Base-by-base conservation (phyloP, 92 coral and sea anemone genomes). In the Meandrina meandrites region DNA sequence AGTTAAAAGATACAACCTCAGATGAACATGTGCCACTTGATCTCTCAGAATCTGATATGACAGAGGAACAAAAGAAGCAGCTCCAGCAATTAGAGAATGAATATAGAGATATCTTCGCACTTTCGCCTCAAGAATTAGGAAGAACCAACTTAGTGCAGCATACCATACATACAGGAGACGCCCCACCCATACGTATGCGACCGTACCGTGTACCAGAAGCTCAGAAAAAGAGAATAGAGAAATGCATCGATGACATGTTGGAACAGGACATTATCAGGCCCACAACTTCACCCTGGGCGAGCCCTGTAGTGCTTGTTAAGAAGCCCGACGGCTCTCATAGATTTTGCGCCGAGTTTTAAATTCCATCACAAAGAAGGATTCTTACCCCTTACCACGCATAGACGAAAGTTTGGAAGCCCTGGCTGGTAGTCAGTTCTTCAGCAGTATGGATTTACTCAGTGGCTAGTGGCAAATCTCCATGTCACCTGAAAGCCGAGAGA, bases 391-490 rank as follows among this genome's bases (percentile, higher is more conserved):
- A 5, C 93, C 90, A 9, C 57, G 75, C 7, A 81, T 90, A 9
- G 77, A 64, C 4, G 90, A 86, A 1, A 70, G 84, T 21, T 51
- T 86, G 1, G 90, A 90, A 30, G 42, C 75, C 24, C 34, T 89
- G 37, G 66, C 57, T n/a, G 86, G 85, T 17, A 45, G 89, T 0
- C 54, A 76, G 4, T 86, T 40, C 27, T 90, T 86, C 37, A 42
- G 27, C 87, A 22, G 69, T 84, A 17, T 90, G 22, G 92, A 90
- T 69, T 22, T 90, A 13, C 3, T 80, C 19, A 42, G 81, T 13
- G 92, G 90, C 0, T 88, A 88, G 24, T 89, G 88, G 91, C 91
- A 89, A 34, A 79, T 76, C 1, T 75, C 62, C 21, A 48, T 90
- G 71, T 81, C 86, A 1, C 28, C 53, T 11, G 21, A 80, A 9